These are phyloP conservation scores for Pseudomyrmex flavicornis DNA, from an alignment of 1,140 invertebrate genomes.

Conservation along the genomic window DNA sequence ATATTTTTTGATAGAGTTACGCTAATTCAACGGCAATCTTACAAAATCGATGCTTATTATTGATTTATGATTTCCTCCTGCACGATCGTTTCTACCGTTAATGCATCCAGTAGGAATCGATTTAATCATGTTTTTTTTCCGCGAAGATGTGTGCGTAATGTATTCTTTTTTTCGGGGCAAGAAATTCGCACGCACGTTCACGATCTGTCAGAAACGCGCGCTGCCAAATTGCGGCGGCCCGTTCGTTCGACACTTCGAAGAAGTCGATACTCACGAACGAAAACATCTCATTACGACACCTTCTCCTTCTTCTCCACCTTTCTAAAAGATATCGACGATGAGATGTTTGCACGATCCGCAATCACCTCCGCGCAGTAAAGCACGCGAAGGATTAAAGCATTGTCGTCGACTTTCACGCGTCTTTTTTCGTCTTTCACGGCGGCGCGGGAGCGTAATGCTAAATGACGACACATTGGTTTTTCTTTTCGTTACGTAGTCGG, in stretches of 20 bases:
- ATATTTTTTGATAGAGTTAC: constrained; percentile 44
- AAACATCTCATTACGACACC: constrained; percentile 53
- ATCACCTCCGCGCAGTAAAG: constrained; percentile 18
- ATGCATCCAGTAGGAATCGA: background rate
- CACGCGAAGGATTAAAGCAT: constrained; percentile 51
- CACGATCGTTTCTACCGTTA: background rate
- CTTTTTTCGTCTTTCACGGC: constrained; percentile 46
- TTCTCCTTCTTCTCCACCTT: background rate
- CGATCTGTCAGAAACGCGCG: constrained; percentile 4
- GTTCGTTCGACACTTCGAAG: constrained; percentile 21
- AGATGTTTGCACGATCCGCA: constrained; percentile 2
- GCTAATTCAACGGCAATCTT: background rate
- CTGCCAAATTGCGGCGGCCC: constrained; percentile 10
- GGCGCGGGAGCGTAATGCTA: constrained; percentile 49
- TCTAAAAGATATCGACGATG: constrained; percentile 37
- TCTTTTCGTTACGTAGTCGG: constrained; percentile 62
- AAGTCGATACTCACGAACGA: constrained; percentile 32
- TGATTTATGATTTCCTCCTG: too few relatives aligned
- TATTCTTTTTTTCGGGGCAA: background rate
- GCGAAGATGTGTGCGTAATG: background rate
- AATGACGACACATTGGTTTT: constrained; percentile 67
- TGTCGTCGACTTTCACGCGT: constrained; percentile 67
- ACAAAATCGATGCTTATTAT: constrained; percentile 22
- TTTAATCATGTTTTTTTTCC: background rate
- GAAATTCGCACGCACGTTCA: constrained; percentile 4